phyloP scores from a whole-genome alignment of 2,113 vertebrate genomes.

The Rhinoptilus africanus region DNA sequence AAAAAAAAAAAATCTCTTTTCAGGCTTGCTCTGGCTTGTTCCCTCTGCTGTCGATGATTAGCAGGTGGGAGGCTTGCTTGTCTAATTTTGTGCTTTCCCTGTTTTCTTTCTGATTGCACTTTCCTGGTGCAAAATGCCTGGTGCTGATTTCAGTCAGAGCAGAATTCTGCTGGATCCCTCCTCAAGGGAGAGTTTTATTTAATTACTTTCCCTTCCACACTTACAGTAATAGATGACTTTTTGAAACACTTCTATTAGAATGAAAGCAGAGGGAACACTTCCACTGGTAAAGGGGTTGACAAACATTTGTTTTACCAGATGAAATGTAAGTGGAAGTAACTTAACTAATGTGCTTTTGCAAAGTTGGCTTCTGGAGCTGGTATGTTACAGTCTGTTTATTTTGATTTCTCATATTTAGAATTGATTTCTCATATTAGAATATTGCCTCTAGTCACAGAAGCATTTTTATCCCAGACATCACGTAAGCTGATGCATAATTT shows the following conservation, averaged over 20 bases:
- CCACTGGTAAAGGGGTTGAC: not conserved
- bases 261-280: not conserved
- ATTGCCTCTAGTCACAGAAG: not conserved
- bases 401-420: not conserved
- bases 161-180: not conserved
- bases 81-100: not conserved
- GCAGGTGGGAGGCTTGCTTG: not conserved
- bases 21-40: not conserved
- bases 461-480: not conserved
- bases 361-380: not conserved
- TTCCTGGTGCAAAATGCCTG: not conserved
- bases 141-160: not conserved
- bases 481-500: accelerated
- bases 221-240: not conserved
- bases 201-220: not conserved
- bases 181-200: not conserved
- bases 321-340: not conserved
- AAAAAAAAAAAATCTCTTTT: not conserved
- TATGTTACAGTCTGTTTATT: not conserved
- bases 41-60: not conserved
- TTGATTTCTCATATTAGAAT: not conserved
- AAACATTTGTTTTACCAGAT: not conserved
- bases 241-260: not conserved
- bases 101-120: not conserved
- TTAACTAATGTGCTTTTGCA: not conserved